These are phyloP conservation scores for Campylomormyrus tamandua DNA, from an alignment of 2,113 vertebrate genomes.

Conservation along the genomic window DNA sequence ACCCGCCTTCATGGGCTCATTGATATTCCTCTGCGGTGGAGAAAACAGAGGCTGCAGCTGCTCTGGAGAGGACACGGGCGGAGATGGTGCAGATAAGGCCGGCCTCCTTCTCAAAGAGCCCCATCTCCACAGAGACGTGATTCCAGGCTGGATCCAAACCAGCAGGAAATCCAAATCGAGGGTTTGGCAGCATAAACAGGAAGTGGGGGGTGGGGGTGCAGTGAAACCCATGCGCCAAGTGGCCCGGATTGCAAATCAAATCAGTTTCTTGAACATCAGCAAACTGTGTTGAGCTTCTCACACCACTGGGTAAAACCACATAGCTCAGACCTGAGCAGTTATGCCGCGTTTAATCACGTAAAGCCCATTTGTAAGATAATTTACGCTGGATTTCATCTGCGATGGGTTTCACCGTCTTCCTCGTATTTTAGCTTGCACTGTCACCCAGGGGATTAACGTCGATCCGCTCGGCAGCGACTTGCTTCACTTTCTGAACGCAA, in stretches of 20 bases:
- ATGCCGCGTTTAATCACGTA: not conserved
- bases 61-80: not conserved
- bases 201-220: not conserved
- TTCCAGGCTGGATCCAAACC: not conserved
- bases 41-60: slow-evolving; percentile 9
- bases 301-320: not conserved
- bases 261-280: not conserved
- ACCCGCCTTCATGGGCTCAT: slow-evolving; percentile 4
- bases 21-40: slow-evolving; percentile 13
- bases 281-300: not conserved
- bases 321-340: not conserved
- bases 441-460: not conserved
- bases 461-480: not conserved
- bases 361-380: not conserved
- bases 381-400: not conserved
- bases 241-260: not conserved
- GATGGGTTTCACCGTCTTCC: no score
- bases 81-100: slow-evolving; percentile 9
- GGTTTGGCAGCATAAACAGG: not conserved
- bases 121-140: slow-evolving; percentile 2
- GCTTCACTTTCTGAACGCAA: not conserved
- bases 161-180: not conserved
- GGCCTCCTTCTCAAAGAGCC: not conserved
- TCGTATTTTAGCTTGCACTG: not conserved
- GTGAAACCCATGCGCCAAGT: not conserved